These are phyloP conservation scores for Microplitis mediator DNA, from an alignment of 1,140 invertebrate genomes.

Conservation along the genomic window DNA sequence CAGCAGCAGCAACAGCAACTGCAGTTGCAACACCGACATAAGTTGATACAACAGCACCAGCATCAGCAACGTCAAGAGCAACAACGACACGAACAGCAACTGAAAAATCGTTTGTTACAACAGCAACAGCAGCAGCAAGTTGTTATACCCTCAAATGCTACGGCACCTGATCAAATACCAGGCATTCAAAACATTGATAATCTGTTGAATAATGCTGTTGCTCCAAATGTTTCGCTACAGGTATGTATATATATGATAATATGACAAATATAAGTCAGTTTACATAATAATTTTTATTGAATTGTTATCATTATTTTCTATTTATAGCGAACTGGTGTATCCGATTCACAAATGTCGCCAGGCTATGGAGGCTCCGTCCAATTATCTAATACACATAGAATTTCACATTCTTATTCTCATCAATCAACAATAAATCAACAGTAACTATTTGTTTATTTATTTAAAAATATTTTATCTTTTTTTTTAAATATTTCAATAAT, in stretches of 20 bases:
- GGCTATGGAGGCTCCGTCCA: constrained; percentile 66
- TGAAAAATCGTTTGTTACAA: constrained; percentile 68
- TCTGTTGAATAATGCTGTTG: constrained; percentile 79
- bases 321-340: constrained; percentile 70
- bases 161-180: constrained; percentile 67
- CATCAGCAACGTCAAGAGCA: constrained; percentile 51
- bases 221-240: constrained; percentile 78
- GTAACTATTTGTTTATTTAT: constrained; percentile 41
- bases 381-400: constrained; percentile 59
- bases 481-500: constrained; percentile 4
- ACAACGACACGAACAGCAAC: constrained; percentile 45
- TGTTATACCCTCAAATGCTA: constrained; percentile 70
- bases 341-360: constrained; percentile 76
- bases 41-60: constrained; percentile 54
- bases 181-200: constrained; percentile 77
- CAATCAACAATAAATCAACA: constrained; percentile 58
- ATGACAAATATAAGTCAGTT: not conserved
- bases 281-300: constrained; percentile 5
- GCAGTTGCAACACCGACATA: constrained; percentile 51
- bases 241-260: constrained; percentile 41
- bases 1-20: constrained; percentile 52
- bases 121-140: constrained; percentile 76
- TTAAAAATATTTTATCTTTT: not conserved
- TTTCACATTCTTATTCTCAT: constrained; percentile 59
- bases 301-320: constrained; percentile 15